Evolutionary conservation across 2,113 vertebrate species (phyloP), one percentile per base, ranked within the genome.

Genomic region (Colossoma macropomum): DNA sequence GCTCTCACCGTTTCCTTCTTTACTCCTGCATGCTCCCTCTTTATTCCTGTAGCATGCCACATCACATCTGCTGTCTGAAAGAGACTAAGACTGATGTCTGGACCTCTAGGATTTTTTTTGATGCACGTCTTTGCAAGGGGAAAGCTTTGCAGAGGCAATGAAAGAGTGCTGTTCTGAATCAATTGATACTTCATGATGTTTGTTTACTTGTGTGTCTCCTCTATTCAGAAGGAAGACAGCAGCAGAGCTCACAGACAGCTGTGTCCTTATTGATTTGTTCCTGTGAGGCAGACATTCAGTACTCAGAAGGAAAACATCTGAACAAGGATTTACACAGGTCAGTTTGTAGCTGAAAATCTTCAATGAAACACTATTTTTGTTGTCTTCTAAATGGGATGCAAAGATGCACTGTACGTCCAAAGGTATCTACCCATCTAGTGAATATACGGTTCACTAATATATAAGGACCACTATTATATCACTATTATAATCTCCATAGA

Each of bases 161-260:
- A 28, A 72, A 72, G 28, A 59, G 59, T 69, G 30, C 68, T 83
- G 68, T 65, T 71, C 32, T 80, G 25, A 75, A 85, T 87, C 28
- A 34, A 69, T 32, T 77, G 69, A 60, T 77, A 32, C 68, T 77
- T 85, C 60, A 32, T 74, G 27, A 75, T 79, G 76, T 80, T 85
- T 82, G 79, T 85, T 87, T 83, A 87, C 48, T 48, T 85, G 30
- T 56, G 30, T 59, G 76, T 75, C 38, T 79, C 48, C 52, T 69
- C 54, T 75, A 76, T 72, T 59, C 68, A 74, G 71, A 54, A 30
- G 25, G 59, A 83, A 80, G 50, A 38, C 60, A 45, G 72, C 28
- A 50, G 25, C 50, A 30, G 48, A 75, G 63, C 73, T 76, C 21
- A 52, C 52, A 41, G 73, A 27, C 30, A 82, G 50, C 41, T 82